Evolutionary conservation across 2,888 invertebrate genomes (phyloP).

Genomic region (Peribatodes rhomboidaria): DNA sequence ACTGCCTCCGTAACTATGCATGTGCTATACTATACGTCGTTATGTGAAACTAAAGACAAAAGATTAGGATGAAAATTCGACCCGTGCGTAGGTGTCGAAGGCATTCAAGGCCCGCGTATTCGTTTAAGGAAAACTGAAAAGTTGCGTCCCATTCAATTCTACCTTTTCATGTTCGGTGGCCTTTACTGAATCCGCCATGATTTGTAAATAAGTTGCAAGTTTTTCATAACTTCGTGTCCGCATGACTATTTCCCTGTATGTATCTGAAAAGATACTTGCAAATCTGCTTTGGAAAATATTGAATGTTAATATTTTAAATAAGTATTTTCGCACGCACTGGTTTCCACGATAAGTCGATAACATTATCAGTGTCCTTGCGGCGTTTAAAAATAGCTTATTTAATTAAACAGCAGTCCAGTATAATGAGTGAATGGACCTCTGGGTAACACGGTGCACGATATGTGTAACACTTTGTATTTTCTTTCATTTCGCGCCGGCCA

Average conservation of each 20-base stretch:
- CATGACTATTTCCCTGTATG: too few species aligned
- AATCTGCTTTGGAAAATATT: background rate
- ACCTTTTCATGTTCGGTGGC: background rate
- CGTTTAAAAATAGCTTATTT: conserved; percentile 28
- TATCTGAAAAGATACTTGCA: too few species aligned
- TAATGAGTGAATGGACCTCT: conserved; percentile 21
- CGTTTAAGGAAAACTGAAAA: background rate
- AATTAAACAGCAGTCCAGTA: conserved; percentile 17
- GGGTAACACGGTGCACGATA: background rate
- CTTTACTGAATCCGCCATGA: background rate
- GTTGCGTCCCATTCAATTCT: background rate
- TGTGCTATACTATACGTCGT: background rate
- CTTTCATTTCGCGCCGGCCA: conserved; percentile 23
- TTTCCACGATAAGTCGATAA: conserved; percentile 24
- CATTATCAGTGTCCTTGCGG: conserved; percentile 31
- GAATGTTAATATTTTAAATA: background rate
- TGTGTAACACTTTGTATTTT: conserved; percentile 30
- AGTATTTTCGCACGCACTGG: conserved; percentile 10
- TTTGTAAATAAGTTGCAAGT: background rate
- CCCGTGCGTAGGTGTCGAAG: conserved; percentile 1
- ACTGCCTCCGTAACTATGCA: background rate
- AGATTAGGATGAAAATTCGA: conserved; percentile 4
- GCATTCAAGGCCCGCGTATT: conserved; percentile 1
- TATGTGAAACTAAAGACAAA: conserved; percentile 3
- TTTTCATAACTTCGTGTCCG: background rate